Conservation (phyloP, 1,140 invertebrate genomes). For the Zophobas atratus region DNA sequence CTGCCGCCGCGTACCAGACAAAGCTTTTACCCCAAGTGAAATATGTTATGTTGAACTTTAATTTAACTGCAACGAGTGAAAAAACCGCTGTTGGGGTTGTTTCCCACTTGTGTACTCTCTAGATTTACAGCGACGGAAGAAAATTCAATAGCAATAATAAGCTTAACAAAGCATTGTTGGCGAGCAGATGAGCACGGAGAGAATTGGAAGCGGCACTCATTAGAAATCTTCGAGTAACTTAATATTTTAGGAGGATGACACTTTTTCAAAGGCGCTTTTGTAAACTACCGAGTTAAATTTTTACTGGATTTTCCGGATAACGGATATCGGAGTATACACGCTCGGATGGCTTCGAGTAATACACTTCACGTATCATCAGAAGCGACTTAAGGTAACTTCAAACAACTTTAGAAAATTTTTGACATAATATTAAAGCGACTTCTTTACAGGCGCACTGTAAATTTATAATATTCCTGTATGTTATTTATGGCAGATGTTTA, state of each 20-base stretch:
- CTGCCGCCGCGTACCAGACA: conserved; percentile 34
- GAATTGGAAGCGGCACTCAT: neutral
- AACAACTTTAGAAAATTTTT: neutral
- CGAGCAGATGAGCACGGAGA: conserved; percentile 6
- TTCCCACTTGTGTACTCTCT: conserved; percentile 38
- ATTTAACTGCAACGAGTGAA: conserved; percentile 38
- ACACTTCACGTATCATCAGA: conserved; percentile 18
- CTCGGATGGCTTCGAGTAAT: conserved; percentile 5
- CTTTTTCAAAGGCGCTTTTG: neutral
- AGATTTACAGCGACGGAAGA: conserved; percentile 37
- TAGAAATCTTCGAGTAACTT: neutral
- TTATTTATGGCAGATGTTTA: too few species aligned
- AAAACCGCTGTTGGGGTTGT: conserved; percentile 33
- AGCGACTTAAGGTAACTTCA: neutral
- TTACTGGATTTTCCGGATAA: neutral
- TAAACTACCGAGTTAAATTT: neutral
- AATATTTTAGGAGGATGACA: conserved; percentile 10
- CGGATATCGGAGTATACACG: conserved; percentile 13
- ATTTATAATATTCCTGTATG: too few species aligned
- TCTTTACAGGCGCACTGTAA: too few species aligned
- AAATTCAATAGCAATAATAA: conserved; percentile 34
- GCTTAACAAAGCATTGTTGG: conserved; percentile 16
- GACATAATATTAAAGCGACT: neutral
- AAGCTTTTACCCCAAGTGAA: conserved; percentile 41
- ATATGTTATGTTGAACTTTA: conserved; percentile 43